Conservation (phyloP, 2,888 invertebrate species). For the Idaea aversata region DNA sequence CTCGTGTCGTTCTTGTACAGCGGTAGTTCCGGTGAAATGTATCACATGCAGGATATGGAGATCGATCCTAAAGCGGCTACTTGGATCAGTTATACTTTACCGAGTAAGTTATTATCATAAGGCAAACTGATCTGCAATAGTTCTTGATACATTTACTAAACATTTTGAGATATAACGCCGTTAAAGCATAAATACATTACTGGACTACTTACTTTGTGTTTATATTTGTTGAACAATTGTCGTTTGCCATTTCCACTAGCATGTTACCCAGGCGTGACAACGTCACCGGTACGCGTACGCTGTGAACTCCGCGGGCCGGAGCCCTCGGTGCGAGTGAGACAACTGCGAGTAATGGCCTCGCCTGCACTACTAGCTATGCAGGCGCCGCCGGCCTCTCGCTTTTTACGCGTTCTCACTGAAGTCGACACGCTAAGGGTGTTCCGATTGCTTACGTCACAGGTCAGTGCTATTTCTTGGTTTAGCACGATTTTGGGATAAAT, state of each 20-base stretch:
- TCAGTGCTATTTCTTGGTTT: slow-evolving; percentile 38
- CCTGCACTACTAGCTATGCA: slow-evolving; percentile 38
- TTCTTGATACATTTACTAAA: too few relatives aligned
- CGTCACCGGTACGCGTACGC: slow-evolving; percentile 81
- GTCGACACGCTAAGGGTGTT: slow-evolving; percentile 95
- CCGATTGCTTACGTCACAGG: slow-evolving; percentile 93
- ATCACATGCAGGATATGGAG: slow-evolving; percentile 90
- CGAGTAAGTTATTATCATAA: slow-evolving; percentile 70
- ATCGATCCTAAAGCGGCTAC: slow-evolving; percentile 91
- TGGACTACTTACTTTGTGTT: neutral
- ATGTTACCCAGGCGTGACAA: slow-evolving; percentile 50
- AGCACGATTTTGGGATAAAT: too few relatives aligned
- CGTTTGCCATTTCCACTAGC: slow-evolving; percentile 11
- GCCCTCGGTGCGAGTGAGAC: slow-evolving; percentile 92
- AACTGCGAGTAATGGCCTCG: slow-evolving; percentile 79
- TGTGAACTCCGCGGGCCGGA: slow-evolving; percentile 95
- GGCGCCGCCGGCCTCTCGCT: slow-evolving; percentile 62
- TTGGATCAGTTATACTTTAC: slow-evolving; percentile 94
- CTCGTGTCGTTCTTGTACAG: slow-evolving; percentile 92
- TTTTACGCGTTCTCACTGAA: slow-evolving; percentile 94
- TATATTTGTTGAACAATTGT: too few relatives aligned
- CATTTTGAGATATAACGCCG: neutral
- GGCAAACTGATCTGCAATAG: neutral
- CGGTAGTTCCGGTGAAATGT: slow-evolving; percentile 88
- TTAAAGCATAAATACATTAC: neutral